A percentile compares a stretch with the other conserved stretches of the same genome.
phyloP scores from a whole-genome alignment of 2,888 invertebrate species.

The Zonitis immaculata region DNA sequence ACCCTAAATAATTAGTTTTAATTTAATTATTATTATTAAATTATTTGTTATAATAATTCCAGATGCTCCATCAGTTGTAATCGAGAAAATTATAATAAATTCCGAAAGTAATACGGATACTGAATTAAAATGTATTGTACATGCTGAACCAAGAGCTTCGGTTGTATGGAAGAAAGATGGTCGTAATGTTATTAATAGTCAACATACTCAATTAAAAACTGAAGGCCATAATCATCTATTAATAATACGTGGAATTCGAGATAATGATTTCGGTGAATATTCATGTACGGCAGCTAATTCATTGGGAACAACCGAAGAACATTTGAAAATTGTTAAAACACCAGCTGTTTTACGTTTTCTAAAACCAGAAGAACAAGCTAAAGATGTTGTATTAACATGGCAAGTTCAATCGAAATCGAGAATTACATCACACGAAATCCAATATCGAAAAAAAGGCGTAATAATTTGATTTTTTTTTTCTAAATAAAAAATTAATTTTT shows the following conservation, averaged over 20 bases:
- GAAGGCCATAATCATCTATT: slow-evolving; percentile 37
- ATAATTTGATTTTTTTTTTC: slow-evolving; percentile 17
- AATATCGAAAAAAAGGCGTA: slow-evolving; percentile 49
- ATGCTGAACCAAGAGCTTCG: slow-evolving; percentile 45
- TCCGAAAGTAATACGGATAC: slow-evolving; percentile 46
- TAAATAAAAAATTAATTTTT: not conserved
- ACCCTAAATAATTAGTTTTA: too few relatives aligned
- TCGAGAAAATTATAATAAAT: slow-evolving; percentile 47
- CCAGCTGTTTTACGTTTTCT: slow-evolving; percentile 32
- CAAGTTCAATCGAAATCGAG: slow-evolving; percentile 49
- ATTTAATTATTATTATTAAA: too few relatives aligned
- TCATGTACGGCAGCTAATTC: slow-evolving; percentile 47
- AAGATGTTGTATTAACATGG: slow-evolving; percentile 47
- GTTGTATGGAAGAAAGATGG: slow-evolving; percentile 44
- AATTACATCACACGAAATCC: slow-evolving; percentile 47
- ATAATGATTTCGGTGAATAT: slow-evolving; percentile 48
- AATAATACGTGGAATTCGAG: slow-evolving; percentile 38
- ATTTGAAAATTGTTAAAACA: slow-evolving; percentile 38
- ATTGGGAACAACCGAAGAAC: slow-evolving; percentile 38
- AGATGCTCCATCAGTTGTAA: slow-evolving; percentile 48
- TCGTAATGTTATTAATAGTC: slow-evolving; percentile 29
- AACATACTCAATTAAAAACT: slow-evolving; percentile 27
- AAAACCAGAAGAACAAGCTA: slow-evolving; percentile 28
- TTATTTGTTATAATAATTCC: too few relatives aligned
- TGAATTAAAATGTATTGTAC: slow-evolving; percentile 47